Evolutionary conservation across 2,797 vertebrate species (phyloP), one percentile per base, ranked within the genome.

Genomic region (Tokudaia tokunoshimensis): DNA sequence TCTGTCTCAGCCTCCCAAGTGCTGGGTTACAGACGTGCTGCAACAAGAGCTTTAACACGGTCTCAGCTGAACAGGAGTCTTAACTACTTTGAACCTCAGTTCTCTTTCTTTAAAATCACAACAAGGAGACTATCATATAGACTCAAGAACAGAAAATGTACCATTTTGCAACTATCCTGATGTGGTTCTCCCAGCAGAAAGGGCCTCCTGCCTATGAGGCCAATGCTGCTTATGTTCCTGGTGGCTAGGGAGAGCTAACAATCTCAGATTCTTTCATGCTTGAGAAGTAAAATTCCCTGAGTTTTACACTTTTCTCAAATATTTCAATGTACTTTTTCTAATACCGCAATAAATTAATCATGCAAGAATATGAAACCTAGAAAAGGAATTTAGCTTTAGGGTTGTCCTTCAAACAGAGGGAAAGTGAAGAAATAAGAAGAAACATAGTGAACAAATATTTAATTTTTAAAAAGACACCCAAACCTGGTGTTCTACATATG

Each of bases 231-330:
- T 74, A 31, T 65, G 74, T 94, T 81, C 31, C 74, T 29, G 83
- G 10, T 15, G 22, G 22, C 92, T 63, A 90, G 29, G 31, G 24
- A 81, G 15, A 29, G 50, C 41, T 91, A 92, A 75, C 9, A 80
- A 59, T 9, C 17, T 65, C 44, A 90, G 92, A 63, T 22, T 72
- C 9, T 84, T 47, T 44, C 26, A 94, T 76, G 84, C 47, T 89
- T 94, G 50, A 81, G 34, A 65, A 91, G 55, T 85, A 50, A 89
- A 85, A 59, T 82, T 92, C 47, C 67, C 79, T 92, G n/a, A 88
- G 90, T 86, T 95, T 89, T 70, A 94, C 79, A 92, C 67, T 85
- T 14, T 31, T 87, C 22, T 84, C 47, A 65, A 96, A 90, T 81
- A 94, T 91, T 84, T 96, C 67, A 89, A 76, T 79, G 19, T 61